Evolutionary conservation across 2,797 vertebrate species (phyloP).

Genomic region (Tolypeutes matacus): DNA sequence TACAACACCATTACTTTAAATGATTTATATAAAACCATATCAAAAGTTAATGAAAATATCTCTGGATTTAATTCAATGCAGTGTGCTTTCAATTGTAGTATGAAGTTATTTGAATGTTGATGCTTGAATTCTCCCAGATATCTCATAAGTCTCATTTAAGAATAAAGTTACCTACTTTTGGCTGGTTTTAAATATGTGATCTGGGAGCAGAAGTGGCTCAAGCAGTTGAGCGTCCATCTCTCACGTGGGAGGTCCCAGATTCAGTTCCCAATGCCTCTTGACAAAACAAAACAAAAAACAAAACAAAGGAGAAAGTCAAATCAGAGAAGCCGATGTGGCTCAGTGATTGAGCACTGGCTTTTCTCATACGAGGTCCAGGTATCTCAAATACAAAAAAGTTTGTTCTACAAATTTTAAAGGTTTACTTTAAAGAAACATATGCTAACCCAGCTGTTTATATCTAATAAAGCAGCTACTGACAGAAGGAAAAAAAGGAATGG

Average conservation of each 20-base stretch:
- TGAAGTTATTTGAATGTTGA: background rate
- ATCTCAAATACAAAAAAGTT: background rate
- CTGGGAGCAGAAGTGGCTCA: background rate
- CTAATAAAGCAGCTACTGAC: conserved; percentile 77
- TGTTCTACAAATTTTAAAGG: conserved; percentile 78
- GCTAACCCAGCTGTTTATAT: conserved; percentile 82
- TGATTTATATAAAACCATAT: background rate
- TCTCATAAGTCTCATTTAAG: conserved; percentile 35
- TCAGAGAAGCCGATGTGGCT: too few relatives aligned
- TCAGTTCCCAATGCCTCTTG: too few relatives aligned
- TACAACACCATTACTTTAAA: background rate
- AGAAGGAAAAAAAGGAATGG: conserved; percentile 71
- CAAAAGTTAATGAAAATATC: background rate
- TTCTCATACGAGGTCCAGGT: too few relatives aligned
- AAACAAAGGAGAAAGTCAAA: too few relatives aligned
- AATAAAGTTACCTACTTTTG: conserved; percentile 41
- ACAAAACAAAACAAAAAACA: too few relatives aligned
- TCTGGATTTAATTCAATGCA: background rate
- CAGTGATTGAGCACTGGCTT: too few relatives aligned
- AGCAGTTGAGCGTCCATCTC: too few relatives aligned
- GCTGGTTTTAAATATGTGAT: conserved; percentile 64
- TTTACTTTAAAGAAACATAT: conserved; percentile 80
- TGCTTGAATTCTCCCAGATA: conserved; percentile 56
- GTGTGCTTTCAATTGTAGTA: background rate
- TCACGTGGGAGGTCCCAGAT: too few relatives aligned